Conservation (phyloP, 2,888 invertebrate genomes). For the Drosophila anceps region DNA sequence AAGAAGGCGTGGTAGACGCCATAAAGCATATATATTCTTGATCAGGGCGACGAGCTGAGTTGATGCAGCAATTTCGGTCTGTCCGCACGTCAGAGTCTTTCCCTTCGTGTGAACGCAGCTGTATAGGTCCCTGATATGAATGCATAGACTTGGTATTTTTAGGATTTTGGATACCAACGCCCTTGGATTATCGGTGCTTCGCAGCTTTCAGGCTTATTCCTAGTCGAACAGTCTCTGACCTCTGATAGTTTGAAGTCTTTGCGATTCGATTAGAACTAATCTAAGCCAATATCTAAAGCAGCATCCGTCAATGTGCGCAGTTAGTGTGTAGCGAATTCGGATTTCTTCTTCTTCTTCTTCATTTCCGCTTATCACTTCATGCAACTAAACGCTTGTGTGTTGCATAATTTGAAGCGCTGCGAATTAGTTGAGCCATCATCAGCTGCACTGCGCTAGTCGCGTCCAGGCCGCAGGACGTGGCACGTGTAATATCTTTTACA, state of each 20-base stretch:
- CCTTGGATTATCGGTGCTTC: too few species aligned
- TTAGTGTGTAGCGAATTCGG: not conserved
- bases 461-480: constrained; percentile 12
- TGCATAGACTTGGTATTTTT: too few species aligned
- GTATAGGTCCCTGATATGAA: too few species aligned
- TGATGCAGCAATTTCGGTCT: too few species aligned
- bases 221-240: not conserved
- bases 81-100: too few species aligned
- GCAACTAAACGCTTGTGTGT: constrained; percentile 21
- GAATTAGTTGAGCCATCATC: constrained; percentile 31
- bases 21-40: not conserved
- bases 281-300: too few species aligned
- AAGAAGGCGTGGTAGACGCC: not conserved
- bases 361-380: not conserved
- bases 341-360: not conserved
- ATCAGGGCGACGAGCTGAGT: not conserved
- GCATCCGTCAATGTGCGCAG: not conserved
- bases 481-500: constrained; percentile 53
- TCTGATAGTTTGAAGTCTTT: not conserved
- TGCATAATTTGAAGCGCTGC: constrained; percentile 32
- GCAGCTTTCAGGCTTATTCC: not conserved
- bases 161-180: too few species aligned
- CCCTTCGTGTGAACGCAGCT: not conserved
- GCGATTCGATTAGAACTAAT: too few species aligned
- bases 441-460: constrained; percentile 26